Evolutionary conservation across 1,140 invertebrate genomes (phyloP), one percentile per base, ranked within the genome.

Genomic region (Conus ventricosus): DNA sequence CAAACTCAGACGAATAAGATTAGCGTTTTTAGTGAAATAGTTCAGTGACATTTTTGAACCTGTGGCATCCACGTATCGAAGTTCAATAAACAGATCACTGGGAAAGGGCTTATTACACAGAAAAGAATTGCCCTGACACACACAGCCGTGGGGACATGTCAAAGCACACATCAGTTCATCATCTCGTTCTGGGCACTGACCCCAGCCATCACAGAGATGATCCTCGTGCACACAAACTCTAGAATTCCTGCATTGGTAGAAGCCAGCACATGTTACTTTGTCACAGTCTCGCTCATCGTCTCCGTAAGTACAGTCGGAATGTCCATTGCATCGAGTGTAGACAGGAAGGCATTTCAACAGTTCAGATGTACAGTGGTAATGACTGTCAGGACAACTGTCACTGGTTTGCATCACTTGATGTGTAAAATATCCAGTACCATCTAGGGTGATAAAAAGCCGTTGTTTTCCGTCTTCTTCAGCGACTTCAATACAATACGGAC

Each of bases 141-240:
- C 11, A 25, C 88, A 91, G 20, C 39, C 82, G 93, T 57, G 91
- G 94, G 85, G 85, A 57, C 85, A 87, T 20, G 17, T 55, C 5
- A 55, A 13, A 11, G 85, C 39, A 76, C 87, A 91, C n/a, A 89
- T 75, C 71, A 80, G 60, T 60, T 90, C 89, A 39, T 91, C 86
- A 51, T 89, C 88, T 53, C 63, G 78, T 39, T 89, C 80, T 75
- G 87, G 89, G 84, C 87, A 89, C 63, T 90, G 75, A 60, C 25
- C 51, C 39, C 53, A 53, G 15, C 80, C 84, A 87, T 87, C 85
- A 53, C 87, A 88, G 0, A 90, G 25, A 25, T 87, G 27, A 53
- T 75, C 81, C 23, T 53, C 25, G 23, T 83, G 85, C 67, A 89
- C 39, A 54, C 80, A 81, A 10, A 81, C 80, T 13, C 51, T 13